Evolutionary conservation across 2,113 vertebrate genomes (phyloP).

Genomic region (Cyanoderma ruficeps): DNA sequence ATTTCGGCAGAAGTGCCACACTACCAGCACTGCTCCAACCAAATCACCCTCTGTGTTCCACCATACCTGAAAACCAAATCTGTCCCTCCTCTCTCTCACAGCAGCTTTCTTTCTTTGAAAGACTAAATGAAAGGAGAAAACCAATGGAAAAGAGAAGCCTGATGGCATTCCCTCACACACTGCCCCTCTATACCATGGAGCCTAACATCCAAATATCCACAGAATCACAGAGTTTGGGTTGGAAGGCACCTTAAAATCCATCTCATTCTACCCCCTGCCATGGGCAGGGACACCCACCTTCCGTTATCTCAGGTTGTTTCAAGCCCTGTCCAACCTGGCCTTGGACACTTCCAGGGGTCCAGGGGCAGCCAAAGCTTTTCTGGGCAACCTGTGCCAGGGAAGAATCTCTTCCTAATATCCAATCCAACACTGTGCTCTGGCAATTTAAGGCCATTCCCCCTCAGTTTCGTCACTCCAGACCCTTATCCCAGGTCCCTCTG

Average conservation of each 20-base stretch:
- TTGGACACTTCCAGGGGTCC: background rate
- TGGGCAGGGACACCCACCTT: background rate
- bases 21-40: background rate
- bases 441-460: background rate
- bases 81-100: background rate
- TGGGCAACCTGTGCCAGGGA: background rate
- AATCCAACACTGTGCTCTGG: background rate
- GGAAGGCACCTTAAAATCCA: background rate
- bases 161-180: rapidly evolving
- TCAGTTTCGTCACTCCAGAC: background rate
- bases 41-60: background rate
- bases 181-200: rapidly evolving
- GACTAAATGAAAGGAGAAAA: background rate
- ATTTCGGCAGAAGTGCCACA: background rate
- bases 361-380: background rate
- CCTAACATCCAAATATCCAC: background rate
- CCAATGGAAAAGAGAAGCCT: background rate
- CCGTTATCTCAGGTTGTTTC: background rate
- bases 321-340: rapidly evolving
- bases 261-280: rapidly evolving
- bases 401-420: background rate
- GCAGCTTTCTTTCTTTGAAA: background rate
- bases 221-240: background rate
- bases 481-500: background rate
- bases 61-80: background rate